Percentiles rank a stretch among this genome's conserved stretches.
phyloP scores from a whole-genome alignment of 2,797 vertebrate species.

The Podarcis siculus region DNA sequence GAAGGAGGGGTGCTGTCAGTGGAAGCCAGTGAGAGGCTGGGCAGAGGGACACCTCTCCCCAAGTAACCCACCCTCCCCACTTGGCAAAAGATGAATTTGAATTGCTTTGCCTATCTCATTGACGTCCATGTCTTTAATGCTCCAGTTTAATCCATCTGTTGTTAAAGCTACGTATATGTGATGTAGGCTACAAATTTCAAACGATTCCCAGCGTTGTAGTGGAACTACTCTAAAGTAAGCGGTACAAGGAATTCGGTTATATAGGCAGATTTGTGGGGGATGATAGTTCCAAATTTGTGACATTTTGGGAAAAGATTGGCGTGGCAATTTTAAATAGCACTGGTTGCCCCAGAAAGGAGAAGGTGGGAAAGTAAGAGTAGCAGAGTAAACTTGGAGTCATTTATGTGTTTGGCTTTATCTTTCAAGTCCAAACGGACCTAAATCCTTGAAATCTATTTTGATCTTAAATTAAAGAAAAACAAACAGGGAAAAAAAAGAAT shows the following conservation, averaged over 20 bases:
- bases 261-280: not conserved
- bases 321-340: not conserved
- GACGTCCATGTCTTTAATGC: not conserved
- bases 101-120: not conserved
- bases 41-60: no score
- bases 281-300: not conserved
- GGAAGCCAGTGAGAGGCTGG: no score
- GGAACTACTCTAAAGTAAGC: not conserved
- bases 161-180: not conserved
- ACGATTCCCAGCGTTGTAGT: not conserved
- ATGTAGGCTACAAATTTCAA: not conserved
- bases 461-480: constrained; percentile 59
- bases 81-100: no score
- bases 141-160: not conserved
- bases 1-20: no score
- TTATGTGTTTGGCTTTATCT: not conserved
- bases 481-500: constrained; percentile 39
- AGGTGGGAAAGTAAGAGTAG: not conserved
- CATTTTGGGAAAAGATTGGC: not conserved
- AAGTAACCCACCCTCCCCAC: no score
- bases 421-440: constrained; percentile 39
- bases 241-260: not conserved
- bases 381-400: constrained; percentile 30
- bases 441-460: constrained; percentile 64
- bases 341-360: constrained; percentile 27